A percentile compares a stretch with the other conserved stretches of the same genome.
Evolutionary conservation across 2,113 vertebrate genomes (phyloP).

Genomic region (Percopsis transmontana): DNA sequence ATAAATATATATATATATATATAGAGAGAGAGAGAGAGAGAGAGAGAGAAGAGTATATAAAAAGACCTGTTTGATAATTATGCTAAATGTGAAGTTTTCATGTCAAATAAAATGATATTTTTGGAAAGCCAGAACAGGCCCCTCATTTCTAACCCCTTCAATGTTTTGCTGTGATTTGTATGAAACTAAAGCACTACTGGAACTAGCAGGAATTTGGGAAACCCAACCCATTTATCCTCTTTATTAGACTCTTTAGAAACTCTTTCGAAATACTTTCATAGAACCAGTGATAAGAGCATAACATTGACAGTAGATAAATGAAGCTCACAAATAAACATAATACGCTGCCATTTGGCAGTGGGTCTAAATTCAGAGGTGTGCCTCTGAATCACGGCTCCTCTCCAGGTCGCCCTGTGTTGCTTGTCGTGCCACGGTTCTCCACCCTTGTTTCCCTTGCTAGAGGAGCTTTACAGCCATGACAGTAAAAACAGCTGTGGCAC

Average conservation of each 20-base stretch:
- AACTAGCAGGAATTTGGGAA: constrained; percentile 16
- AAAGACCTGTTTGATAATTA: constrained; percentile 75
- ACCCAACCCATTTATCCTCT: constrained; percentile 20
- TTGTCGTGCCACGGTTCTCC: constrained; percentile 49
- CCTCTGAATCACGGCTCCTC: constrained; percentile 21
- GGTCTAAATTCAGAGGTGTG: constrained; percentile 37
- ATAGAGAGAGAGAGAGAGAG: too few species aligned
- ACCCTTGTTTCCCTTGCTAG: constrained; percentile 50
- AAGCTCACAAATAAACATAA: constrained; percentile 21
- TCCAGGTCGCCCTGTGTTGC: constrained; percentile 24
- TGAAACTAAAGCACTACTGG: too few species aligned
- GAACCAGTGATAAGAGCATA: constrained; percentile 34
- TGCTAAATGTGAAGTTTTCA: constrained; percentile 78
- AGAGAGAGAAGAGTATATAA: constrained; percentile 71
- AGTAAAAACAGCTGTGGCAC: constrained; percentile 73
- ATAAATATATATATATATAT: constrained; percentile 59
- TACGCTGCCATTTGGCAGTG: constrained; percentile 34
- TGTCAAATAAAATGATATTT: constrained; percentile 76
- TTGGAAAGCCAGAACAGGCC: constrained; percentile 54
- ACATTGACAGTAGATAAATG: constrained; percentile 34
- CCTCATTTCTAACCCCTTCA: too few species aligned
- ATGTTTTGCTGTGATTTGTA: too few species aligned
- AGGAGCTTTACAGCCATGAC: constrained; percentile 72
- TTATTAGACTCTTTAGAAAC: constrained; percentile 8
- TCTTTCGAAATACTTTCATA: constrained; percentile 8